Evolutionary conservation across 2,113 vertebrate species (phyloP).

Genomic region (Indicator maculatus): DNA sequence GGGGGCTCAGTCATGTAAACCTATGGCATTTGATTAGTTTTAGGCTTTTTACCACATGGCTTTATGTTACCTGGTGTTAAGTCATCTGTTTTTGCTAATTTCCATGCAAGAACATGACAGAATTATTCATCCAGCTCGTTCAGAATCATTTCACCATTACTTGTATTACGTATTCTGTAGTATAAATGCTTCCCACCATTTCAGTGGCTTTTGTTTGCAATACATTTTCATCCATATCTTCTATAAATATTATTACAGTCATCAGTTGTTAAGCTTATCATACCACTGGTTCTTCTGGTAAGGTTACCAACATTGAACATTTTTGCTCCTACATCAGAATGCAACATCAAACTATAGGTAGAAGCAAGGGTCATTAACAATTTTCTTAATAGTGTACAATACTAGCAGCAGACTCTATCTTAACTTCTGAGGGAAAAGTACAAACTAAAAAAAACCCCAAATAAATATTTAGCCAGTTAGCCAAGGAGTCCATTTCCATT

Average conservation of each 20-base stretch:
- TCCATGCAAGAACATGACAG: not conserved
- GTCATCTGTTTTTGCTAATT: not conserved
- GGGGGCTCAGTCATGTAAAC: not conserved
- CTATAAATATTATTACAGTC: not conserved
- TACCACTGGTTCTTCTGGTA: not conserved
- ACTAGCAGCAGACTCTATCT: not conserved
- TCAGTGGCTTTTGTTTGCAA: not conserved
- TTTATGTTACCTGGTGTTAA: not conserved
- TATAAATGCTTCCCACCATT: not conserved
- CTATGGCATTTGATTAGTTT: not conserved
- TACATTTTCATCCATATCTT: not conserved
- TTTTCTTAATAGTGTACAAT: not conserved
- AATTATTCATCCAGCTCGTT: not conserved
- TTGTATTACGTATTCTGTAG: not conserved
- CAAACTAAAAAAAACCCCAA: not conserved
- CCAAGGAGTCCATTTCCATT: not conserved
- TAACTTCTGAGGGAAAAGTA: not conserved
- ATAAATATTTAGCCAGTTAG: not conserved
- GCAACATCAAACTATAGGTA: not conserved
- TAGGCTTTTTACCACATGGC: not conserved
- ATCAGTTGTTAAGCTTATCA: not conserved
- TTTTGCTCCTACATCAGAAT: not conserved
- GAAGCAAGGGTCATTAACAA: not conserved
- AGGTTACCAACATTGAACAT: not conserved
- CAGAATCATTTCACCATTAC: not conserved